Evolutionary conservation across 2,888 invertebrate species (phyloP).

Genomic region (Meandrusa payeni): DNA sequence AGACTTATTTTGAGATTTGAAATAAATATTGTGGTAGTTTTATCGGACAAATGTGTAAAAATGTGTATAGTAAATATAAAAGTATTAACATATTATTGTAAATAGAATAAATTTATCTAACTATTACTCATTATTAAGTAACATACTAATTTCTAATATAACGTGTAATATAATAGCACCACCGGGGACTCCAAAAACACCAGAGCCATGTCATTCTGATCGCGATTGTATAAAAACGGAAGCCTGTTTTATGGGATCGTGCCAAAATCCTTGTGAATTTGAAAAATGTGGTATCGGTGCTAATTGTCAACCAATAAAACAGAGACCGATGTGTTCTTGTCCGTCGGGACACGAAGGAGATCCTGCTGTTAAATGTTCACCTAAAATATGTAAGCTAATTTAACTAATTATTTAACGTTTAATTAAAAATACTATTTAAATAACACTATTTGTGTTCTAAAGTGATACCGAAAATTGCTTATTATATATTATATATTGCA

Average conservation of each 20-base stretch:
- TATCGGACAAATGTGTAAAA: conserved; percentile 71
- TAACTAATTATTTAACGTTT: conserved; percentile 34
- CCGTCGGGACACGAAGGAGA: conserved; percentile 90
- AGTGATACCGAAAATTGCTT: too few relatives aligned
- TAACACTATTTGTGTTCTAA: too few relatives aligned
- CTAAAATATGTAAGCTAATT: conserved; percentile 87
- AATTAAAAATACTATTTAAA: too few relatives aligned
- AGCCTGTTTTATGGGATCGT: conserved; percentile 90
- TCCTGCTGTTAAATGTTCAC: conserved; percentile 89
- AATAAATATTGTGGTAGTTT: conserved; percentile 41
- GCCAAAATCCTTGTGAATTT: conserved; percentile 92
- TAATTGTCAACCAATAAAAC: conserved; percentile 89
- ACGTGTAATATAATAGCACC: conserved; percentile 83
- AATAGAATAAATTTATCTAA: conserved; percentile 32
- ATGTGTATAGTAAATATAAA: conserved; percentile 27
- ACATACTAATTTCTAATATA: conserved; percentile 61
- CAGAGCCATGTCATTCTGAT: conserved; percentile 90
- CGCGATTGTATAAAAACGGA: conserved; percentile 91
- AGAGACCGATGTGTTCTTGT: conserved; percentile 91
- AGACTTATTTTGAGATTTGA: conserved; percentile 7
- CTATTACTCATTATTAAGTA: conserved; percentile 34
- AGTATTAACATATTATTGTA: conserved; percentile 28
- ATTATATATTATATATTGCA: too few relatives aligned
- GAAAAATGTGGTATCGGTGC: conserved; percentile 88
- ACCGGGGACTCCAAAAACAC: conserved; percentile 85